Base-by-base conservation (phyloP, 2,888 invertebrate genomes). In the Drosophila rellima region DNA sequence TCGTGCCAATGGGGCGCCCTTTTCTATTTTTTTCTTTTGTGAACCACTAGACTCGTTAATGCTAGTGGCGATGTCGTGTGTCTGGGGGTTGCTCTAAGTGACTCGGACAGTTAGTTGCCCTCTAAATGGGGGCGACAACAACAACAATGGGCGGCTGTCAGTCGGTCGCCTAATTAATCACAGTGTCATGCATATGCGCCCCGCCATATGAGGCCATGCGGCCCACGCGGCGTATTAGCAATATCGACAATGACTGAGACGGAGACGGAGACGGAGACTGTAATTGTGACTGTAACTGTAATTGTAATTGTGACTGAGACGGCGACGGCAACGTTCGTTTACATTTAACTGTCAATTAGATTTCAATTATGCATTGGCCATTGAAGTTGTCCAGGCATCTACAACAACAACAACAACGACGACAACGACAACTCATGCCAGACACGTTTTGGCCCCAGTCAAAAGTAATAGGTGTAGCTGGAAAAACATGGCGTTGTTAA, bases 321-420 rank as follows among this genome's bases (percentile, higher is more conserved):
- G 48, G 20, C 45, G 13, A 42, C 56, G 13, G 23, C 60, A 29
- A 45, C 56, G 66, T 85, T 66, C 81, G 82, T 78, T 77, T 74
- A 59, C 82, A 84, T 82, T 84, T 80, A 85, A 84, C 89, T 89
- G 85, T 89, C 85, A 89, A 84, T 86, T 86, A 89, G 82, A 85
- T 87, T 87, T 89, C 89, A 89, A 86, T 86, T 87, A 89, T 89
- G 82, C 85, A 86, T 85, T 87, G 82, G 63, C 74, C 73, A 73
- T 78, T 72, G 79, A 67, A 77, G 70, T 77, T 77, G 78, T 70
- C 64, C 75, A 52, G 66, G 42, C 83, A 65, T 56, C 65, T 67
- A 60, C 35, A 57, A 47, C 72, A 52, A 69, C 57, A 42, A 23
- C 40, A 42, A 37, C 45, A 1, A 23, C 48, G 13, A 40, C 59